These are phyloP conservation scores for Atta colombica DNA, from an alignment of 1,140 invertebrate genomes.

Conservation along the genomic window DNA sequence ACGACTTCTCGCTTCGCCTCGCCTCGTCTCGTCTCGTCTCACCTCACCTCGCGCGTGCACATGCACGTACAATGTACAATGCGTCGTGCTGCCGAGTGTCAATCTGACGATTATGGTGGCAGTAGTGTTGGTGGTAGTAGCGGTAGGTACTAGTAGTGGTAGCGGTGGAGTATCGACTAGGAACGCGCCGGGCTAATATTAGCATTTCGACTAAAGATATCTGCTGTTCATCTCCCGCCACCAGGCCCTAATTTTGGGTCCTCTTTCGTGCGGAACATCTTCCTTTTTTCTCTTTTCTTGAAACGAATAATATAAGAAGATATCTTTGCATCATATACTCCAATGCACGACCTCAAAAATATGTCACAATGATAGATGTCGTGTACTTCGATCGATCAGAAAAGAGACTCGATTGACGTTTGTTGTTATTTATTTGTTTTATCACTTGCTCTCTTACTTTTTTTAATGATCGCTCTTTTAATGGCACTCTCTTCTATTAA, in stretches of 20 bases:
- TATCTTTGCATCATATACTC: not conserved
- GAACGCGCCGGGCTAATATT: slow-evolving; percentile 77
- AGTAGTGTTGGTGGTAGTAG: slow-evolving; percentile 49
- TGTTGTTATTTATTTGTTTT: not conserved
- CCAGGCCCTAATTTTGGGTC: not conserved
- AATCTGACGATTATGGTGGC: not conserved
- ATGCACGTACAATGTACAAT: slow-evolving; percentile 1
- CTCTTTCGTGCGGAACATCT: not conserved
- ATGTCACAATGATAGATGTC: not conserved
- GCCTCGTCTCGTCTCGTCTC: no score
- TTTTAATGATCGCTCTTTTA: not conserved
- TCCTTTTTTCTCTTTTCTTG: not conserved
- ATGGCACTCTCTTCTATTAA: not conserved
- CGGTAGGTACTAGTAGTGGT: slow-evolving; percentile 40
- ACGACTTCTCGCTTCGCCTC: no score
- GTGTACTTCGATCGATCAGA: slow-evolving; percentile 18
- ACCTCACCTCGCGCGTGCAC: slow-evolving; percentile 16
- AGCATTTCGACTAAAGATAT: slow-evolving; percentile 71
- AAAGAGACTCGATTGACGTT: not conserved
- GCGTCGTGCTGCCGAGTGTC: slow-evolving; percentile 28
- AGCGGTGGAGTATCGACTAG: slow-evolving; percentile 74
- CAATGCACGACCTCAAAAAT: not conserved
- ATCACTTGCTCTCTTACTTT: not conserved
- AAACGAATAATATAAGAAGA: no score
- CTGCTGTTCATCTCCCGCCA: slow-evolving; percentile 47